phyloP scores from a whole-genome alignment of 2,113 vertebrate species.

The Pterocles orientalis region DNA sequence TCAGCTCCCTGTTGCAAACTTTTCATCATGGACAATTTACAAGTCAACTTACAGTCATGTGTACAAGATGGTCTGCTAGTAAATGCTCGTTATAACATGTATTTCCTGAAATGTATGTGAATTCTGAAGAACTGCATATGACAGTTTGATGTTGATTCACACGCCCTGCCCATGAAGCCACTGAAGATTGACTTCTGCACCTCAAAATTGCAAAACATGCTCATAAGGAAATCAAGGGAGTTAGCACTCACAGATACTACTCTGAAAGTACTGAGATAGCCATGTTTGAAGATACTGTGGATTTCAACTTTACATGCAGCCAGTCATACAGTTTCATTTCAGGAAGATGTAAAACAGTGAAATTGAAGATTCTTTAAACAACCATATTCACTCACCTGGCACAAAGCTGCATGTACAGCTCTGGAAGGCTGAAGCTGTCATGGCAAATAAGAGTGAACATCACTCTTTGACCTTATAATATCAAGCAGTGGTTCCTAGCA shows the following conservation, averaged over 20 bases:
- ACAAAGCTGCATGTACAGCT: background rate
- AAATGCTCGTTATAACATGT: background rate
- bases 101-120: background rate
- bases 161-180: background rate
- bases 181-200: background rate
- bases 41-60: background rate
- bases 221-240: background rate
- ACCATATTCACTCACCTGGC: background rate
- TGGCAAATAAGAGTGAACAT: background rate
- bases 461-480: background rate
- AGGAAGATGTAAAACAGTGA: background rate
- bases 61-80: background rate
- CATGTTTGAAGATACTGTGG: background rate
- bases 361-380: background rate
- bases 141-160: background rate
- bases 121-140: background rate
- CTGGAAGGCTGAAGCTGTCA: background rate
- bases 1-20: background rate
- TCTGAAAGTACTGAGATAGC: background rate
- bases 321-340: background rate
- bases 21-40: background rate
- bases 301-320: background rate
- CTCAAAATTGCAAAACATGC: background rate
- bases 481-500: background rate
- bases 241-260: background rate